Evolutionary conservation across 1,140 invertebrate genomes (phyloP), one percentile per base, ranked within the genome.

Genomic region (Trichomalopsis sarcophagae): DNA sequence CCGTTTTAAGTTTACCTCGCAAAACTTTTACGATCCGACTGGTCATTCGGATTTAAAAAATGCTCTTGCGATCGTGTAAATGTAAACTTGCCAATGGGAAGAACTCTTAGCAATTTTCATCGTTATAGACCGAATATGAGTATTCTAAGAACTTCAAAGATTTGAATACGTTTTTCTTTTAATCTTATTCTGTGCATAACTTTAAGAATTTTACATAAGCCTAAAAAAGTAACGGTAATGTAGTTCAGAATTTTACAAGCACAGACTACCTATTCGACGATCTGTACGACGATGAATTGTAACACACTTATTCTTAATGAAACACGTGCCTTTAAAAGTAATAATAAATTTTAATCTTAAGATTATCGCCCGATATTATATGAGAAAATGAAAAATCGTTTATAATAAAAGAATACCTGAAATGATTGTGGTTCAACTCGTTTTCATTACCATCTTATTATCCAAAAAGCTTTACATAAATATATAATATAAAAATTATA

Each of bases 321-420:
- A 92, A 91, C 88, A 92, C 92, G 92, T 93, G 92, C 92, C 92
- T 93, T 93, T 91, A 88, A 89, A 92, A 92, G 88, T 92, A 93
- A 92, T 91, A 92, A 92, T 91, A 90, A 90, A 89, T 89, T 91
- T 89, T 89, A 90, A 91, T 91, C 90, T 89, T 93, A 92, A 92
- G 89, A 90, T 88, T 71, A 73, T 79, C 90, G 88, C 90, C 90
- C 90, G 90, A 91, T 92, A 92, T 92, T 92, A 91, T 90, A 90
- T 89, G 68, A 86, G 36, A 86, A 88, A 91, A 90, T 87, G 91
- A 92, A 92, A 92, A 93, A 92, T 90, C 89, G 90, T 92, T 93
- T 93, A 91, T 92, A 90, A 92, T 92, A 92, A 91, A 91, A 89
- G 86, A 86, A 86, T 47, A 85, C 76, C 62, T 85, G 47, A 84